Percentiles rank a stretch among this genome's conserved stretches.
Evolutionary conservation across 2,113 vertebrate species (phyloP).

Genomic region (Ploceus nigricollis): DNA sequence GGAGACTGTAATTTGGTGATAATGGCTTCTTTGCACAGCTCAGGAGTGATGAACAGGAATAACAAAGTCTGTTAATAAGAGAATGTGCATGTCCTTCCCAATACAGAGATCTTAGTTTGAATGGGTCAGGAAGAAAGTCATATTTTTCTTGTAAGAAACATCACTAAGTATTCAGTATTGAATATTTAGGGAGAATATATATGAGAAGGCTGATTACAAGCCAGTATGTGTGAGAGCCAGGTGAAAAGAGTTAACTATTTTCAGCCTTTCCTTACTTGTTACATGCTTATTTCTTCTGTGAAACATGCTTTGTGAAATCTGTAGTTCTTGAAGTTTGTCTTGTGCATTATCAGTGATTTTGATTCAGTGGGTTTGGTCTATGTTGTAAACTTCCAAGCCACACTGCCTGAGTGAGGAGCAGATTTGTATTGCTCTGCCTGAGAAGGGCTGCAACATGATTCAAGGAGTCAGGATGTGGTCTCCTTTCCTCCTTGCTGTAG

Average conservation of each 20-base stretch:
- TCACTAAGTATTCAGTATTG: not conserved
- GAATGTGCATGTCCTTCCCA: not conserved
- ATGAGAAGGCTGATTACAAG: not conserved
- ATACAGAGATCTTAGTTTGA: not conserved
- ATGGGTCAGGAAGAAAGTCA: not conserved
- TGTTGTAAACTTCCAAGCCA: not conserved
- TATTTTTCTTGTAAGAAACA: not conserved
- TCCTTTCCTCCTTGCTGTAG: not conserved
- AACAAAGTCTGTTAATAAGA: conserved; percentile 13
- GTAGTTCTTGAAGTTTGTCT: not conserved
- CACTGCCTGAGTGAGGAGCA: not conserved
- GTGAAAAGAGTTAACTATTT: not conserved
- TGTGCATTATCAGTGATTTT: not conserved
- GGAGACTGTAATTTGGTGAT: conserved; percentile 46
- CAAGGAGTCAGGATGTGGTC: not conserved
- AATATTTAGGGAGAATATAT: not conserved
- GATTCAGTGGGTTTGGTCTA: not conserved
- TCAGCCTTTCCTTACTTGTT: not conserved
- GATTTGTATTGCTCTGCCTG: not conserved
- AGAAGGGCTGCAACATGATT: not conserved
- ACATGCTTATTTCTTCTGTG: not conserved
- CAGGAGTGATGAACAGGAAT: conserved; percentile 22
- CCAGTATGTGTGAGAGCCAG: not conserved
- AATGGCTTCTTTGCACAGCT: conserved; percentile 20
- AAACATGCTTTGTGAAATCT: not conserved